These are phyloP conservation scores for Caenorhabditis sulstoni DNA, from an alignment of 2,888 invertebrate genomes.

Conservation along the genomic window DNA sequence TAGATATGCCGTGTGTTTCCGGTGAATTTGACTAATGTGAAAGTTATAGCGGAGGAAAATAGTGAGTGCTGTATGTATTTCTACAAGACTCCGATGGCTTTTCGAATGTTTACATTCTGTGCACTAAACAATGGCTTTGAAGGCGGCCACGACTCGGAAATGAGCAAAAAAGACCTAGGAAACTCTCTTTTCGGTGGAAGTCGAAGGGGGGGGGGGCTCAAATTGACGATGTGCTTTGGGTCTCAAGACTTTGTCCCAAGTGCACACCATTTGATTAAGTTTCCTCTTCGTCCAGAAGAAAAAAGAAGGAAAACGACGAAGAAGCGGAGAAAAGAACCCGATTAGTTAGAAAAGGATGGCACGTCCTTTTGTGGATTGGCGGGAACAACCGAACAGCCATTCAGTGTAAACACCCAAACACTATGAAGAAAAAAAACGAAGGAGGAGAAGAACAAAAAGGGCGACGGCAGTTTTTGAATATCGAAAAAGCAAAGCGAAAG, in stretches of 20 bases:
- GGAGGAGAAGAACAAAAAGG: conserved; percentile 13
- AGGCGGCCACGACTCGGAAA: neutral
- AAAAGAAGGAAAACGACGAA: conserved; percentile 15
- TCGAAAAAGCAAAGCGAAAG: conserved; percentile 7
- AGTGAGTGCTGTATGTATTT: too few species aligned
- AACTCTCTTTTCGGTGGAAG: neutral
- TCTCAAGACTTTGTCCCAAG: conserved; percentile 4
- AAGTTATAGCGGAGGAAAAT: conserved; percentile 4
- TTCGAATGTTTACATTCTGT: neutral
- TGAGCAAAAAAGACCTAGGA: neutral
- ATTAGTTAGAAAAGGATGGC: conserved; percentile 29
- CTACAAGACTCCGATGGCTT: too few species aligned
- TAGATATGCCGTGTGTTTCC: conserved; percentile 3
- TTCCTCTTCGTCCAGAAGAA: too few species aligned
- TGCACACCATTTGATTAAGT: conserved; percentile 54
- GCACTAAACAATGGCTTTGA: neutral
- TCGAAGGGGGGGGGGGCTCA: too few species aligned
- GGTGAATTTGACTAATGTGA: conserved; percentile 12
- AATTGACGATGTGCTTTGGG: too few species aligned
- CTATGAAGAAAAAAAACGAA: conserved; percentile 20
- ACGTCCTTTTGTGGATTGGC: too few species aligned
- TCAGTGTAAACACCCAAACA: too few species aligned
- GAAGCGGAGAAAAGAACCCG: conserved; percentile 21
- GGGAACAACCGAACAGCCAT: too few species aligned
- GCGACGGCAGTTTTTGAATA: too few species aligned